Percentiles rank a stretch among this genome's conserved stretches.
Conservation (phyloP, 1,140 invertebrate species). For the Procambarus virginalis region DNA sequence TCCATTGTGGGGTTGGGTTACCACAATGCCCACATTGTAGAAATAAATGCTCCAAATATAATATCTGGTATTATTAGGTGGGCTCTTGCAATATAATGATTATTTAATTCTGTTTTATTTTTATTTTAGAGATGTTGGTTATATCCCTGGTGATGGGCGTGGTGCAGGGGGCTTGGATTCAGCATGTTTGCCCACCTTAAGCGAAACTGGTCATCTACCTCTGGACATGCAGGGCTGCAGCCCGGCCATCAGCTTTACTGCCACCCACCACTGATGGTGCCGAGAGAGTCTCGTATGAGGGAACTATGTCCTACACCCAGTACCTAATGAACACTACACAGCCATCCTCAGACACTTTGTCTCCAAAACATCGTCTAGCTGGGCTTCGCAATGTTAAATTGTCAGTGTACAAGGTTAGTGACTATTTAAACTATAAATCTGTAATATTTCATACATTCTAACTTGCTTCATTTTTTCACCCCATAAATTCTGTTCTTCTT, state of each 20-base stretch:
- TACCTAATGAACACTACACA: constrained; percentile 58
- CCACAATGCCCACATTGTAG: no score
- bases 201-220: constrained; percentile 80
- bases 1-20: no score
- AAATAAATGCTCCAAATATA: no score
- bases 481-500: no score
- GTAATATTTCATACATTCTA: no score
- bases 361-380: constrained; percentile 54
- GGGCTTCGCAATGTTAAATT: constrained; percentile 59
- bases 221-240: constrained; percentile 19
- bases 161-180: constrained; percentile 86
- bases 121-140: constrained; percentile 76
- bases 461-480: no score
- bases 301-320: constrained; percentile 42
- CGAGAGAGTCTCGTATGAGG: constrained; percentile 23
- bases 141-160: constrained; percentile 82
- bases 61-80: no score
- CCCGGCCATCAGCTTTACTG: constrained; percentile 22
- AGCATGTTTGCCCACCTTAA: constrained; percentile 81
- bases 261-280: constrained; percentile 39
- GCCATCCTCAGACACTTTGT: constrained; percentile 30
- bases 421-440: background rate
- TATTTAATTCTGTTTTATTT: background rate
- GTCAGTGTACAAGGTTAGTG: constrained; percentile 58
- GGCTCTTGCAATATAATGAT: background rate